Percentiles rank a stretch among this genome's conserved stretches.
Conservation (phyloP, 2,888 invertebrate species). For the Bellardia bayeri region DNA sequence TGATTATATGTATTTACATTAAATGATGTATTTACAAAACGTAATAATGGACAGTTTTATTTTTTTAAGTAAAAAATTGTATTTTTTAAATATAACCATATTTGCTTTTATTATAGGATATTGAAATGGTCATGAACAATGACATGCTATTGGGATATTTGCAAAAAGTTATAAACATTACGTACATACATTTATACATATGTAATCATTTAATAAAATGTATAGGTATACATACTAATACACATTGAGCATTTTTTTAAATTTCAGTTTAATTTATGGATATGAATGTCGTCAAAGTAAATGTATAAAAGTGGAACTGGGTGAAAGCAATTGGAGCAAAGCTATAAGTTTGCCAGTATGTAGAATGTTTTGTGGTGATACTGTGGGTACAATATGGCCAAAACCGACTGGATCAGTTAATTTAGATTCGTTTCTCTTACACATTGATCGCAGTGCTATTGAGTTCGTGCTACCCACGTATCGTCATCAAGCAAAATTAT, state of each 20-base stretch:
- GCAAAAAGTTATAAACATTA: too few species aligned
- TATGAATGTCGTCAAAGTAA: conserved; percentile 80
- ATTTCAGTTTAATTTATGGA: conserved; percentile 79
- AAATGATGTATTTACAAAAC: too few species aligned
- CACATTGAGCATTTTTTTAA: not conserved
- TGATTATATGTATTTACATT: too few species aligned
- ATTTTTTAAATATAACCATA: too few species aligned
- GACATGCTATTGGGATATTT: too few species aligned
- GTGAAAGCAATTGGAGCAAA: conserved; percentile 79
- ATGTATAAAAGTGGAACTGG: conserved; percentile 81
- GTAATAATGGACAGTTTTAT: too few species aligned
- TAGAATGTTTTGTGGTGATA: conserved; percentile 85
- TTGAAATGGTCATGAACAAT: not conserved
- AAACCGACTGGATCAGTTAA: conserved; percentile 85
- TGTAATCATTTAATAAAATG: too few species aligned
- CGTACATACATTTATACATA: too few species aligned
- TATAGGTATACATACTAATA: not conserved
- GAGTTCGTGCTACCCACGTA: conserved; percentile 79
- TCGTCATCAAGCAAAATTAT: conserved; percentile 77
- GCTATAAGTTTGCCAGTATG: conserved; percentile 85
- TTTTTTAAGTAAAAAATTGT: too few species aligned
- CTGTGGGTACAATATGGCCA: conserved; percentile 85
- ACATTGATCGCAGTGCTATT: conserved; percentile 83
- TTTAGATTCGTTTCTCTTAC: conserved; percentile 83
- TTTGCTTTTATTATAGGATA: too few species aligned